Conservation (phyloP, 1,140 invertebrate species). For the Pseudachorutes palmiensis region DNA sequence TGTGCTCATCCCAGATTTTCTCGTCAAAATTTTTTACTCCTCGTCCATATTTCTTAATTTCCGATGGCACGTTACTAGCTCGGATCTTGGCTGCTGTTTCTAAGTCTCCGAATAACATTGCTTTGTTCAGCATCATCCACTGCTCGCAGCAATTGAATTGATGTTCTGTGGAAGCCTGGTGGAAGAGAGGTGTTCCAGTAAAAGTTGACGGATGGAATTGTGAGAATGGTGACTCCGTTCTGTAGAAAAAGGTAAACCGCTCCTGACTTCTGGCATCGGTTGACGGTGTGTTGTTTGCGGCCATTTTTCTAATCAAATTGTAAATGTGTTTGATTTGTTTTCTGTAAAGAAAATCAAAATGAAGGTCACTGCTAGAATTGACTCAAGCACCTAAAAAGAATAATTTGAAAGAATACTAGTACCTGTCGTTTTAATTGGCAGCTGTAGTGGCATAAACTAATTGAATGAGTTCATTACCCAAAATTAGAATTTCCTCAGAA, state of each 20-base stretch:
- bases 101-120: slow-evolving; percentile 22
- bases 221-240: slow-evolving; percentile 21
- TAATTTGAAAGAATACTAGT: too few species aligned
- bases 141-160: slow-evolving; percentile 23
- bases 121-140: slow-evolving; percentile 35
- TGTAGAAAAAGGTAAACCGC: slow-evolving; percentile 30
- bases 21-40: slow-evolving; percentile 24
- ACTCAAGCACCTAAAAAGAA: too few species aligned
- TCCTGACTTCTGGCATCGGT: too few species aligned
- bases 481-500: too few species aligned
- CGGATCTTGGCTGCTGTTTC: slow-evolving; percentile 17
- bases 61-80: background rate
- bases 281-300: too few species aligned
- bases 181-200: slow-evolving; percentile 4
- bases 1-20: slow-evolving; percentile 25
- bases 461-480: too few species aligned
- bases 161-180: background rate
- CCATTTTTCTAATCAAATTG: too few species aligned
- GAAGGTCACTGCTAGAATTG: too few species aligned
- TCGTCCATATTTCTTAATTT: slow-evolving; percentile 21
- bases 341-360: too few species aligned
- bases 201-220: slow-evolving; percentile 23
- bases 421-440: too few species aligned
- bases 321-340: too few species aligned
- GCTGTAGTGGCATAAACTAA: too few species aligned